A percentile compares a stretch with the other conserved stretches of the same genome.
These are phyloP conservation scores for Babylonia areolata DNA, from an alignment of 1,140 invertebrate genomes.

Conservation along the genomic window DNA sequence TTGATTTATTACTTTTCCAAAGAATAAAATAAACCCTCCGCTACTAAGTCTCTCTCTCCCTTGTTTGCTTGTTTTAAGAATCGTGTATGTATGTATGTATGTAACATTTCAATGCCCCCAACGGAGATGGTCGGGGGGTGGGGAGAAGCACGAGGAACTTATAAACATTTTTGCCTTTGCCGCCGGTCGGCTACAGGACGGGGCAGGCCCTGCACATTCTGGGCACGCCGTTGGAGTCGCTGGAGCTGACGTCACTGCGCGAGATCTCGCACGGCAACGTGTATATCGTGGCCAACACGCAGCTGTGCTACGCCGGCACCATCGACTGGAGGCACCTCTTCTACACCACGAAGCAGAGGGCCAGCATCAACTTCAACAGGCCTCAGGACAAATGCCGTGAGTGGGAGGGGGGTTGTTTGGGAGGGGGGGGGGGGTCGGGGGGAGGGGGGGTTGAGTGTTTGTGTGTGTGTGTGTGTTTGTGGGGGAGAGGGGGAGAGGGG, in stretches of 20 bases:
- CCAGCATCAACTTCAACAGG: constrained; percentile 84
- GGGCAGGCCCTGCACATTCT: constrained; percentile 57
- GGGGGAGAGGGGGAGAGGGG: no score
- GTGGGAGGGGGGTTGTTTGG: neutral
- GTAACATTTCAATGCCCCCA: no score
- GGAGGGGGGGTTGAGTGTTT: no score
- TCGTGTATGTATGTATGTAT: no score
- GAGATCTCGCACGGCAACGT: constrained; percentile 91
- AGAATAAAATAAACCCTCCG: no score
- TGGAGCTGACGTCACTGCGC: constrained; percentile 86
- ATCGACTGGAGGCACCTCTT: constrained; percentile 90
- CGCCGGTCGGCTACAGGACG: constrained; percentile 30
- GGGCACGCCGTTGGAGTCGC: constrained; percentile 80
- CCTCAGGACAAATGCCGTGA: constrained; percentile 81
- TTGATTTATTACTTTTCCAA: no score
- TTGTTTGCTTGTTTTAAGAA: no score
- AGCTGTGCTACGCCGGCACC: constrained; percentile 91
- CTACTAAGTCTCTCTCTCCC: no score
- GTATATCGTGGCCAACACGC: constrained; percentile 90
- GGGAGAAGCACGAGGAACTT: no score
- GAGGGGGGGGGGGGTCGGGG: neutral
- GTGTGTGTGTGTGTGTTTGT: no score
- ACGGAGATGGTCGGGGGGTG: no score
- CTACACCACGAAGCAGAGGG: constrained; percentile 71
- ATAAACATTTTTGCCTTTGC: neutral